Evolutionary conservation across 2,113 vertebrate species (phyloP).

Genomic region (Laticauda laticaudata): DNA sequence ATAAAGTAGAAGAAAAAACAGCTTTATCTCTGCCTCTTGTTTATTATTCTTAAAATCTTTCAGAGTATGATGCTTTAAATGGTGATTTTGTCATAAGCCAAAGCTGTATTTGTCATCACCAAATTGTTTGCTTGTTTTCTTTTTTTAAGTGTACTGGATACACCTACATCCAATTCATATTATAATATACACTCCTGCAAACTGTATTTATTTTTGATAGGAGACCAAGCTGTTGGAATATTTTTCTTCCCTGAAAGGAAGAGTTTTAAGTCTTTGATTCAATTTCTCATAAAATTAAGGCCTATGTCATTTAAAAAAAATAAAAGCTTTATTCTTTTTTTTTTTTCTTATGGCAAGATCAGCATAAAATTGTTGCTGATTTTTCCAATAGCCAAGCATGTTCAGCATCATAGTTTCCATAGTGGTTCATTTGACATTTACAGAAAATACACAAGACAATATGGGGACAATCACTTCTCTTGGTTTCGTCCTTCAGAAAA

Average conservation of each 20-base stretch:
- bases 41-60: not conserved
- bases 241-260: not conserved
- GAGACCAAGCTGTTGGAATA: rapidly evolving
- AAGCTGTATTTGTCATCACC: not conserved
- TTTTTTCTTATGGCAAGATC: not conserved
- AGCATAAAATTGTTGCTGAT: not conserved
- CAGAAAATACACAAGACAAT: not conserved
- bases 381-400: not conserved
- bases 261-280: not conserved
- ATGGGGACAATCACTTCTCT: not conserved
- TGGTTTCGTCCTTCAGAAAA: not conserved
- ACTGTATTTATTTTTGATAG: not conserved
- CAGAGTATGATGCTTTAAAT: not conserved
- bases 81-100: not conserved
- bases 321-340: not conserved
- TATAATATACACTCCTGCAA: not conserved
- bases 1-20: not conserved
- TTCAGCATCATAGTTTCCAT: not conserved
- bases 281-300: not conserved
- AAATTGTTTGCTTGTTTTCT: not conserved
- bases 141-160: not conserved
- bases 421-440: not conserved
- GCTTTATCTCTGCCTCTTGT: not conserved
- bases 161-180: not conserved
- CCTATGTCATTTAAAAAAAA: not conserved